phyloP scores from a whole-genome alignment of 2,888 invertebrate species.

The Pasiphila rectangulata region DNA sequence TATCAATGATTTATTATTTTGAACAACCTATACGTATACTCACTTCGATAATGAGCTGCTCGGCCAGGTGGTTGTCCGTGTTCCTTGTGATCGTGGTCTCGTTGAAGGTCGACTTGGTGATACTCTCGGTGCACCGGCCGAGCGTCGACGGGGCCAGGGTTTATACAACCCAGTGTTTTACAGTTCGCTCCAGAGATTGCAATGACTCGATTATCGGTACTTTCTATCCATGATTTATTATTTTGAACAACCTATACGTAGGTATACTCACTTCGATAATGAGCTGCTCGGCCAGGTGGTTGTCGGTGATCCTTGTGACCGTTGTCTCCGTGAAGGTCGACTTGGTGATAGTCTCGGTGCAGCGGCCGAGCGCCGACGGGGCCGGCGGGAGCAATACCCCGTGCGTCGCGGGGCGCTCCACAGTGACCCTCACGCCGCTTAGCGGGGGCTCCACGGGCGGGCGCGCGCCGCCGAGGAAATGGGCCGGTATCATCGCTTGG shows the following conservation, averaged over 20 bases:
- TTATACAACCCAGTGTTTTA: conserved; percentile 83
- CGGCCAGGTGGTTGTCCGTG: conserved; percentile 93
- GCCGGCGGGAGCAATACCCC: conserved; percentile 89
- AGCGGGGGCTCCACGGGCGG: conserved; percentile 51
- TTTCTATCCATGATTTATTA: neutral
- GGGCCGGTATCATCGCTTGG: conserved; percentile 96
- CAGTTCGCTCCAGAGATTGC: conserved; percentile 84
- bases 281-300: conserved; percentile 91
- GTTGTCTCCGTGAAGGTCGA: conserved; percentile 97
- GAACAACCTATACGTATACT: too few species aligned
- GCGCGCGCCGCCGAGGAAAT: conserved; percentile 84
- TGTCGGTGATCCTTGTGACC: conserved; percentile 96
- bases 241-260: too few species aligned
- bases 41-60: conserved; percentile 94
- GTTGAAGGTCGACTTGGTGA: conserved; percentile 97
- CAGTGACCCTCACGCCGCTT: conserved; percentile 89
- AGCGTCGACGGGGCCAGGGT: conserved; percentile 85
- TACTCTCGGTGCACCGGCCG: conserved; percentile 82
- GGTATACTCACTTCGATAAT: conserved; percentile 91
- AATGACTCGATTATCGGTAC: neutral
- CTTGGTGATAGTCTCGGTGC: conserved; percentile 97
- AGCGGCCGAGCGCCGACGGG: conserved; percentile 90
- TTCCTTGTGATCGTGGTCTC: conserved; percentile 96
- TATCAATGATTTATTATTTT: neutral
- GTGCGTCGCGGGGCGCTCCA: conserved; percentile 84